phyloP scores from a whole-genome alignment of 2,113 vertebrate genomes.

The Grallaria varia region DNA sequence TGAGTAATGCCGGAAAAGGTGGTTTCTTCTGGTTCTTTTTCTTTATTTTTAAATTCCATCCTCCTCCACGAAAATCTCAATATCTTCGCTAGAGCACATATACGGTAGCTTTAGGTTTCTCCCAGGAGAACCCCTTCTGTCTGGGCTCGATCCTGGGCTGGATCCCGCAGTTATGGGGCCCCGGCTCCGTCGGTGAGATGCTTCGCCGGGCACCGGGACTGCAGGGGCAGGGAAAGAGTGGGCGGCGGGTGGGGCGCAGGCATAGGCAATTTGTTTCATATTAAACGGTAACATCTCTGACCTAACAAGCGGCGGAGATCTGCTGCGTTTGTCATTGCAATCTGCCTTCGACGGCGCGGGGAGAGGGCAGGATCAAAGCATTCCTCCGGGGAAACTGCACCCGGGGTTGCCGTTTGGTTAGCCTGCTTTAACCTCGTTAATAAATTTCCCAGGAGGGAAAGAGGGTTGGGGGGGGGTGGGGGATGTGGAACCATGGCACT shows the following conservation, averaged over 20 bases:
- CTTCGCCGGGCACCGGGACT: background rate
- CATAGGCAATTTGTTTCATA: slow-evolving; percentile 19
- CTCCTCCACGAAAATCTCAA: background rate
- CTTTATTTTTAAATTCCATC: accelerated
- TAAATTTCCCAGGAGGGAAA: slow-evolving; percentile 77
- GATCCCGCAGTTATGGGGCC: accelerated
- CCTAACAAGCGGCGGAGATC: background rate
- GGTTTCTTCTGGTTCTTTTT: no score
- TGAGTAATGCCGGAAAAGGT: background rate
- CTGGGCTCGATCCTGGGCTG: accelerated
- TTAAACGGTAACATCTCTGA: slow-evolving; percentile 26
- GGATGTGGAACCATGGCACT: background rate
- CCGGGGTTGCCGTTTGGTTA: slow-evolving; percentile 77
- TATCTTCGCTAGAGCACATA: accelerated
- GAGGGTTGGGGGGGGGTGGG: slow-evolving; percentile 24
- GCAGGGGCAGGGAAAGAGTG: no score
- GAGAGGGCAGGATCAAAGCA: slow-evolving; percentile 84
- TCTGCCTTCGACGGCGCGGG: slow-evolving; percentile 35
- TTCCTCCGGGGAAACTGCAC: slow-evolving; percentile 76
- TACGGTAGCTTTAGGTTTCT: accelerated
- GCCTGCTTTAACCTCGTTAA: slow-evolving; percentile 74
- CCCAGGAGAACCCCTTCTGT: accelerated
- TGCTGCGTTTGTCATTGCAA: slow-evolving; percentile 53
- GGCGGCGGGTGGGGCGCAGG: background rate
- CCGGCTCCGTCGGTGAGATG: background rate